These are phyloP conservation scores for Takifugu rubripes DNA, from an alignment of 2,797 vertebrate genomes.

Conservation along the genomic window DNA sequence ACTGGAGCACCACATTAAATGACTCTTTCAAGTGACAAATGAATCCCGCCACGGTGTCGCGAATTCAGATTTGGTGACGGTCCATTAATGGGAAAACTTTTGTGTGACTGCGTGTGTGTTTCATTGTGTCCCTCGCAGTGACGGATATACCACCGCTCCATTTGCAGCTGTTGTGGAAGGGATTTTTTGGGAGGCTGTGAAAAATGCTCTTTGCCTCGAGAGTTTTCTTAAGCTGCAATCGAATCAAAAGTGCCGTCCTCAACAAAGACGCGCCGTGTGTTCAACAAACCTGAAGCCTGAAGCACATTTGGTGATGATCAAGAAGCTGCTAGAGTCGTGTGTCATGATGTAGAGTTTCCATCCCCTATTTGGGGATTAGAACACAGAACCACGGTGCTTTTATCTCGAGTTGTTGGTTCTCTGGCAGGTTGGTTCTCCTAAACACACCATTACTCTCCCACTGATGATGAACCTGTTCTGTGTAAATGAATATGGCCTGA, in stretches of 20 bases:
- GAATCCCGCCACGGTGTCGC: slow-evolving; percentile 41
- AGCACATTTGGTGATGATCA: background rate
- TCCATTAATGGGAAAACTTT: slow-evolving; percentile 55
- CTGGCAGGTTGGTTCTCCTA: too few species aligned
- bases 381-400: too few species aligned
- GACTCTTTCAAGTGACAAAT: slow-evolving; percentile 56
- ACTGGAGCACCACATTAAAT: slow-evolving; percentile 23
- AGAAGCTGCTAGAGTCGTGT: background rate
- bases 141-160: slow-evolving; percentile 52
- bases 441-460: too few species aligned
- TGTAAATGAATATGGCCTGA: too few species aligned
- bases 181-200: slow-evolving; percentile 47
- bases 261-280: background rate
- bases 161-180: slow-evolving; percentile 60
- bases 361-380: too few species aligned
- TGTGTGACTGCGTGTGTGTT: slow-evolving; percentile 1
- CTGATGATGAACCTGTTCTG: too few species aligned
- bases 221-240: slow-evolving; percentile 46
- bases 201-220: slow-evolving; percentile 44
- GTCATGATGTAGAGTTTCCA: too few species aligned
- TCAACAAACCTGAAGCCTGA: background rate
- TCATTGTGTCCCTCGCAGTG: slow-evolving; percentile 52
- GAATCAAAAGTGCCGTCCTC: slow-evolving; percentile 12
- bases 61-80: slow-evolving; percentile 63
- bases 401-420: too few species aligned